Evolutionary conservation across 2,113 vertebrate genomes (phyloP).

Genomic region (Hydrochoerus hydrochaeris): DNA sequence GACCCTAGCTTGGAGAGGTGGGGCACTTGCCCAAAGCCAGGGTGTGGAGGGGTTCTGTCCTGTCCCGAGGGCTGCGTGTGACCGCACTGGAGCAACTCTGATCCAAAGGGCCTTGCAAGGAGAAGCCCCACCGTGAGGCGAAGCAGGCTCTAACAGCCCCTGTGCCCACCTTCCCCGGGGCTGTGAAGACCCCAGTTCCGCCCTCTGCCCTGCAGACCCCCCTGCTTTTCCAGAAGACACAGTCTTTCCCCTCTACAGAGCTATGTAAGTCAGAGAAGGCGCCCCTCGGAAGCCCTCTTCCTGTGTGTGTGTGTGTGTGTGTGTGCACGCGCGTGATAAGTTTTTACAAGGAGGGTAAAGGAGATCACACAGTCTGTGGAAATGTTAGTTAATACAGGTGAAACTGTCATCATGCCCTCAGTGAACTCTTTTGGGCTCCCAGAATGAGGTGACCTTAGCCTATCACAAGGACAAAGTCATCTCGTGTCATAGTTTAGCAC

Average conservation of each 20-base stretch:
- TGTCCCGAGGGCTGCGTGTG: background rate
- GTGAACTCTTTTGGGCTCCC: background rate
- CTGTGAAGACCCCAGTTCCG: background rate
- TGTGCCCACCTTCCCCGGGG: background rate
- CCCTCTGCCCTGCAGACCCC: background rate
- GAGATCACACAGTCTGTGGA: background rate
- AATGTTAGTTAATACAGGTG: background rate
- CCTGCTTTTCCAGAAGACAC: background rate
- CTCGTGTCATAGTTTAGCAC: background rate
- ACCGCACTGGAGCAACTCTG: accelerated
- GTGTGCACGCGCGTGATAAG: background rate
- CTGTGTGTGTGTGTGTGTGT: too few species aligned
- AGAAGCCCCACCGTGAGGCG: background rate
- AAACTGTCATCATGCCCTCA: accelerated
- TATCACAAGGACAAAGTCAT: background rate
- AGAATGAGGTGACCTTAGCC: background rate
- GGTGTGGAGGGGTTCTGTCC: background rate
- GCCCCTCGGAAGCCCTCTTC: background rate
- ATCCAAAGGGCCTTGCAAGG: background rate
- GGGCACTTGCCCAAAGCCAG: background rate
- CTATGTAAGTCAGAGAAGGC: background rate
- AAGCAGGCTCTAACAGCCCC: background rate
- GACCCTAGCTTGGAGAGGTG: background rate
- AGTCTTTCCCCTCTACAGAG: background rate
- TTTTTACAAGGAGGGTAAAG: background rate